These are phyloP conservation scores for Penaeus japonicus DNA, from an alignment of 1,140 invertebrate species.

Conservation along the genomic window DNA sequence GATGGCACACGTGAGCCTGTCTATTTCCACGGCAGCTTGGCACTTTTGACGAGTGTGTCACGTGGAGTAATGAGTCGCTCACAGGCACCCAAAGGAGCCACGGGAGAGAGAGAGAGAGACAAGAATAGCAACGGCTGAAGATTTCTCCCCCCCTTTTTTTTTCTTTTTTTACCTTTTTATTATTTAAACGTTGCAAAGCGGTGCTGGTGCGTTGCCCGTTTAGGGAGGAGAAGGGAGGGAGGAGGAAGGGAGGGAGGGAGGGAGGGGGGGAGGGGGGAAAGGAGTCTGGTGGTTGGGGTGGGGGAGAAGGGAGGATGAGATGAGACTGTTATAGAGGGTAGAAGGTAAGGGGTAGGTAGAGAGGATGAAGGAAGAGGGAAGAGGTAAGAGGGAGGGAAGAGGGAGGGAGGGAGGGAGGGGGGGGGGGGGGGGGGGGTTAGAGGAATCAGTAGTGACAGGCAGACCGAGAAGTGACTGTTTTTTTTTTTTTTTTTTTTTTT, in stretches of 20 bases:
- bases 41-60: conserved; percentile 51
- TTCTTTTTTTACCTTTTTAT: no score
- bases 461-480: not conserved
- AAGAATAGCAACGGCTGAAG: conserved; percentile 20
- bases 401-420: no score
- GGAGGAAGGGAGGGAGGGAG: not conserved
- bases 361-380: no score
- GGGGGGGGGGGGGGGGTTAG: not conserved
- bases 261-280: no score
- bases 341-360: no score
- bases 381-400: no score
- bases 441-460: not conserved
- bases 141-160: not conserved
- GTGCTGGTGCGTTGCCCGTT: not conserved
- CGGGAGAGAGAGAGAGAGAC: not conserved
- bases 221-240: not conserved
- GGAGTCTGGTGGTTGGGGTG: no score
- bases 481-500: conserved; percentile 16
- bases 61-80: conserved; percentile 40
- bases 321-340: no score
- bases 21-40: conserved; percentile 38
- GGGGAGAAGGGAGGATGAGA: no score
- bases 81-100: not conserved
- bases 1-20: conserved; percentile 9
- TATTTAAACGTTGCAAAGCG: not conserved